Base-by-base conservation (phyloP, 2,797 vertebrate genomes). In the Parauchenoglanis ngamensis region DNA sequence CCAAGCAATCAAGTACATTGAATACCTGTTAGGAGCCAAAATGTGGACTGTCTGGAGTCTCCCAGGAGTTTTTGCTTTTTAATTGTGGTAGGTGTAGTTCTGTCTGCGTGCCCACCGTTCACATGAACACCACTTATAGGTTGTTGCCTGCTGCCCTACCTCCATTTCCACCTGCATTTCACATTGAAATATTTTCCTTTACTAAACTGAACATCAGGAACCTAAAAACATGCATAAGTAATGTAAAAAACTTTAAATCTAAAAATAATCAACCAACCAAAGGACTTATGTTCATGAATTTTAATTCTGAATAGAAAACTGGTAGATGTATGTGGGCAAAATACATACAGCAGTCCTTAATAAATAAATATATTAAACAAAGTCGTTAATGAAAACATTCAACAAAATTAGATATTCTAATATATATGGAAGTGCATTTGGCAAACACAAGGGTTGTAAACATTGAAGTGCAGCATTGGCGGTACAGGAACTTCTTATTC, bases 311-410 rank as follows among this genome's bases (percentile, higher is more conserved):
- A 83, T 49, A 67, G 10, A 67, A 49, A 83, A 65, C 15, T 31
- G 7, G 61, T 19, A 21, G 8, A 67, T 28, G 46, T 67, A 25
- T 61, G 25, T 82, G n/a, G 44, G 23, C n/a, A 46, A 81, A 21
- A 52, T 56, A n/a, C 44, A 75, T 49, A 40, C 31, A 72, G 25
- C 1, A 52, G 44, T 63, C 59, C 65, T 87, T 73, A 83, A 83
- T 87, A 87, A 87, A 87, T 87, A 87, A 76, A 83, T 76, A 87
- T 65, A 52, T 52, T 87, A 87, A 44, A 82, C 65, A 31, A 17
- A 67, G 31, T 11, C 49, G 83, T 63, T 23, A 67, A 56, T 19
- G 28, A 83, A 76, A 83, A 65, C 28, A 21, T 59, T 12, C 40
- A 82, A 82, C 63, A 77, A 76, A 67, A 76, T 63, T 2, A 7